A percentile compares a stretch with the other conserved stretches of the same genome.
phyloP scores from a whole-genome alignment of 2,113 vertebrate species.

The Thunnus thynnus region DNA sequence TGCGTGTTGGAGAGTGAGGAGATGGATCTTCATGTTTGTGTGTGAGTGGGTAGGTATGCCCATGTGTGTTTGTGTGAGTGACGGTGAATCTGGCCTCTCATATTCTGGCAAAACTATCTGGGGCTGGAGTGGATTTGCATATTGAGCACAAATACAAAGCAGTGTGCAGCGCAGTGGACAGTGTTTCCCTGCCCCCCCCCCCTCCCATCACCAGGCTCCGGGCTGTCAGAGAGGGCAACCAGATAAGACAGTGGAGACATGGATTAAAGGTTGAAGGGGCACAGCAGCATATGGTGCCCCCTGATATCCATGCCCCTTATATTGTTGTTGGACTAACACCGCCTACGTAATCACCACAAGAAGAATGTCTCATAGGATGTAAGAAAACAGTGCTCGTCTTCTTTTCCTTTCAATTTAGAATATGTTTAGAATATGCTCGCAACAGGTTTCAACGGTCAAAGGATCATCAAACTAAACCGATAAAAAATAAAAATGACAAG shows the following conservation, averaged over 20 bases:
- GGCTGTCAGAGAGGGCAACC: constrained; percentile 48
- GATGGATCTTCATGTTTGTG: not conserved
- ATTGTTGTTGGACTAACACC: constrained; percentile 28
- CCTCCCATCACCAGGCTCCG: constrained; percentile 16
- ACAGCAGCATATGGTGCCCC: constrained; percentile 67
- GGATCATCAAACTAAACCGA: not conserved
- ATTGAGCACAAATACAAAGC: constrained; percentile 49
- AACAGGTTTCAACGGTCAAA: not conserved
- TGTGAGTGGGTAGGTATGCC: not conserved
- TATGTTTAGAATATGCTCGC: not conserved
- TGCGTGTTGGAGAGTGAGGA: constrained; percentile 8
- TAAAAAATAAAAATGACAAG: not conserved
- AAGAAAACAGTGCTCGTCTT: not conserved
- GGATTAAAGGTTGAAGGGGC: constrained; percentile 71
- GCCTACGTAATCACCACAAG: constrained; percentile 7
- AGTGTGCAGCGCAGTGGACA: constrained; percentile 19
- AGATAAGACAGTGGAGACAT: constrained; percentile 57
- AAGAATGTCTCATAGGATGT: constrained; percentile 1
- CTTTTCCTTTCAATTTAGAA: not conserved
- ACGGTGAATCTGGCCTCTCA: constrained; percentile 32
- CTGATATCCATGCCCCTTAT: constrained; percentile 51
- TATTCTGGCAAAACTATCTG: constrained; percentile 47
- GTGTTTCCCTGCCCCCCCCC: constrained; percentile 38
- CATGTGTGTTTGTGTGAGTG: constrained; percentile 1
- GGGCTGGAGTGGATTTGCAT: constrained; percentile 46